A percentile compares a stretch with the other conserved stretches of the same genome.
These are phyloP conservation scores for Teleogryllus occipitalis DNA, from an alignment of 1,140 invertebrate species.

Conservation along the genomic window DNA sequence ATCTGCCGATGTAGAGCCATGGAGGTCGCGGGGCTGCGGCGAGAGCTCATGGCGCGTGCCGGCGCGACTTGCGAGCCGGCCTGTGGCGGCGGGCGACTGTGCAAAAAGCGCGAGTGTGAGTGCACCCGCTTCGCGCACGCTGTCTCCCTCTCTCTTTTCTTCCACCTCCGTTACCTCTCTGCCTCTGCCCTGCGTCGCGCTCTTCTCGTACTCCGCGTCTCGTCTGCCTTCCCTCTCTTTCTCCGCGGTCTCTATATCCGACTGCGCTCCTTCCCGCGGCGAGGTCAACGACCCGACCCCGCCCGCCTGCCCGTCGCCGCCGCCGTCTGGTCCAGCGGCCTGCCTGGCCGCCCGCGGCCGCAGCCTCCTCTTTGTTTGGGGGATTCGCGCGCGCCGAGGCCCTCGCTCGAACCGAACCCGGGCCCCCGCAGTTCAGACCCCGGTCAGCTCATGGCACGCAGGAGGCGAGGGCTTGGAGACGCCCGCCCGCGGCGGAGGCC, in stretches of 20 bases:
- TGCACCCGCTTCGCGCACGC: background rate
- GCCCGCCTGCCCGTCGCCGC: too few species aligned
- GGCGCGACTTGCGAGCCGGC: background rate
- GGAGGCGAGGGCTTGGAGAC: too few species aligned
- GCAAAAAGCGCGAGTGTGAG: background rate
- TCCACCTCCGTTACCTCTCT: too few species aligned
- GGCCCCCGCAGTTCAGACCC: too few species aligned
- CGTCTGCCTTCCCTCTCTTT: background rate
- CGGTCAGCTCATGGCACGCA: too few species aligned
- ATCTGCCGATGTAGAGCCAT: too few species aligned
- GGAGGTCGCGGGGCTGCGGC: too few species aligned
- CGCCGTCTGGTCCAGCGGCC: too few species aligned
- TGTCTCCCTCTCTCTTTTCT: too few species aligned
- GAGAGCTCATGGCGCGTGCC: background rate
- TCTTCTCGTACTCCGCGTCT: background rate
- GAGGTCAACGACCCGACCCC: background rate
- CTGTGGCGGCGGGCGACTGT: background rate
- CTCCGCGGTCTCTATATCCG: background rate
- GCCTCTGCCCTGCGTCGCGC: background rate
- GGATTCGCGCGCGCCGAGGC: background rate
- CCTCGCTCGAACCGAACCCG: background rate
- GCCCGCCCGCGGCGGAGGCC: too few species aligned
- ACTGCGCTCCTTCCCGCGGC: background rate
- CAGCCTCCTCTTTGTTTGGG: constrained; percentile 3
- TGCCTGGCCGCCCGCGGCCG: background rate